Conservation (phyloP, 2,113 vertebrate species). For the Prunella himalayana region DNA sequence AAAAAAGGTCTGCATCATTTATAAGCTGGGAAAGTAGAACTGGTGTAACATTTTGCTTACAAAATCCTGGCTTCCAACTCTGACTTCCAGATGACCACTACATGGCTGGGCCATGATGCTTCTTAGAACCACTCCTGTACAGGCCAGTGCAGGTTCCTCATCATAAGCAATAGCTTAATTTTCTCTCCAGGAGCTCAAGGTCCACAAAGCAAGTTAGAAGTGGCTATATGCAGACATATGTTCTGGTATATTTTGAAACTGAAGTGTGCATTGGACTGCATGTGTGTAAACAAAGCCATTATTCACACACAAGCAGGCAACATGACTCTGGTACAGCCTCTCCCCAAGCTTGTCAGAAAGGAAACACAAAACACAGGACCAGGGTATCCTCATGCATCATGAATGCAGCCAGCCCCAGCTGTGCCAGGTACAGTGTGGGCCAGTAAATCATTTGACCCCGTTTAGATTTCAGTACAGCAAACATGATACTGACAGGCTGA, state of each 20-base stretch:
- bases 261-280: neutral
- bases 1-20: neutral
- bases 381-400: accelerated
- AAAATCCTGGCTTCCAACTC: neutral
- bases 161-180: neutral
- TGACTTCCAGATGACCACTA: neutral
- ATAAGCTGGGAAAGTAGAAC: neutral
- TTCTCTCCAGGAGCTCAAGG: neutral
- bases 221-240: neutral
- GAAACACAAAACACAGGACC: neutral
- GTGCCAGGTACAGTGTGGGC: neutral
- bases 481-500: neutral
- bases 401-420: neutral
- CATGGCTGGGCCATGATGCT: neutral
- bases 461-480: neutral
- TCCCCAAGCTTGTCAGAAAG: neutral
- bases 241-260: neutral
- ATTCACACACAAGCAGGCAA: accelerated
- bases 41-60: neutral
- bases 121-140: neutral
- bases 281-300: neutral
- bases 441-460: neutral
- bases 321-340: neutral
- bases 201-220: neutral
- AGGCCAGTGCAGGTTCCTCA: neutral